These are phyloP conservation scores for Drosophila anomelani DNA, from an alignment of 2,888 invertebrate genomes.

Conservation along the genomic window DNA sequence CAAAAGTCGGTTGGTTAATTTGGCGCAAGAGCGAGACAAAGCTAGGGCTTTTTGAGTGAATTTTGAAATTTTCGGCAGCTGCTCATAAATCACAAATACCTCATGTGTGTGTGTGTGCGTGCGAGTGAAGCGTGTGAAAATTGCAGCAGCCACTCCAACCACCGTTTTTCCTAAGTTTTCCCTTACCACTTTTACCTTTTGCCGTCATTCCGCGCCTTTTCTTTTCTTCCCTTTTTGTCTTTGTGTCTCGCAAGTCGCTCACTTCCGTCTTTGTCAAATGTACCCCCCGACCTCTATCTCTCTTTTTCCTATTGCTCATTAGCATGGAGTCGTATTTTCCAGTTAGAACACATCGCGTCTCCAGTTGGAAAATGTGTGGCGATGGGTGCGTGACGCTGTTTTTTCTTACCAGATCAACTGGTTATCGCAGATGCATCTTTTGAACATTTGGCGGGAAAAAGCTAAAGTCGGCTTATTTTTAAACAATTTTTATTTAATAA, in stretches of 20 bases:
- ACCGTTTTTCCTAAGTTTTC: constrained; percentile 49
- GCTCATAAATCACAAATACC: constrained; percentile 32
- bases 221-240: constrained; percentile 38
- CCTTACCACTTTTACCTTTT: constrained; percentile 9
- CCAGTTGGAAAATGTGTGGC: constrained; percentile 18
- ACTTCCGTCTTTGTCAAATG: constrained; percentile 67
- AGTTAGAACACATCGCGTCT: constrained; percentile 54
- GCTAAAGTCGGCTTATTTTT: background rate
- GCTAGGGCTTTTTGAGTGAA: constrained; percentile 7
- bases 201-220: constrained; percentile 3
- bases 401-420: constrained; percentile 16
- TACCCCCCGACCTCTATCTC: constrained; percentile 47
- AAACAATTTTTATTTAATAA: background rate
- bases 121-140: constrained; percentile 68
- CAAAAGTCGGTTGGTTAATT: constrained; percentile 66
- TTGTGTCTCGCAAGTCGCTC: constrained; percentile 62
- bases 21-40: constrained; percentile 32
- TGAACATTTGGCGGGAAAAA: background rate
- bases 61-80: constrained; percentile 44
- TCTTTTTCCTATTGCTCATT: constrained; percentile 40
- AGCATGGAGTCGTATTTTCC: constrained; percentile 70
- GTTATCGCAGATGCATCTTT: constrained; percentile 3
- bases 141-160: constrained; percentile 59
- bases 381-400: constrained; percentile 14
- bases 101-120: constrained; percentile 25